Percentiles rank a stretch among this genome's conserved stretches.
These are phyloP conservation scores for Caenorhabditis sp. DNA, from an alignment of 2,888 invertebrate genomes.

Conservation along the genomic window DNA sequence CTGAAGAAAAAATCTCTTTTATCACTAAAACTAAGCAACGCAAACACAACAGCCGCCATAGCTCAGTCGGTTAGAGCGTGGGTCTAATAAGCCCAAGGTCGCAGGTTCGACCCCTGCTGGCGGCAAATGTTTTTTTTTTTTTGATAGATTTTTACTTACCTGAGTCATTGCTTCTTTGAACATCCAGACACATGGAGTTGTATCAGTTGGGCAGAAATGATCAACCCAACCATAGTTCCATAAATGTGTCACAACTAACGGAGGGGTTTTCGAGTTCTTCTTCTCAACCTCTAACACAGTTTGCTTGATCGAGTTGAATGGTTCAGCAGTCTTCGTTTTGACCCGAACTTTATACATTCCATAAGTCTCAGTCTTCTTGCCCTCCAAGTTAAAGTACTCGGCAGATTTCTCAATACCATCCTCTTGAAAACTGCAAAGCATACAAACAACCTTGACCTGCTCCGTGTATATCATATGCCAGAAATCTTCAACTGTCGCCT, in stretches of 20 bases:
- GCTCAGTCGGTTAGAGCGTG: conserved; percentile 70
- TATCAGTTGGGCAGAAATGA: conserved; percentile 6
- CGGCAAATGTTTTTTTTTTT: conserved; percentile 51
- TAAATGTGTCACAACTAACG: not conserved
- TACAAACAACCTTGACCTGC: not conserved
- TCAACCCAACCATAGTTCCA: conserved; percentile 6
- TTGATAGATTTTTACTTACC: not conserved
- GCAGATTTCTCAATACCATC: not conserved
- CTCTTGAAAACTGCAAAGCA: conserved; percentile 2
- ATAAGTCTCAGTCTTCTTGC: not conserved
- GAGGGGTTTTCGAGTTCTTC: not conserved
- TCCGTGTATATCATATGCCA: conserved; percentile 5
- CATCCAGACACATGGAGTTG: not conserved
- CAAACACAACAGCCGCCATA: conserved; percentile 42
- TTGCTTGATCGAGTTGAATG: not conserved
- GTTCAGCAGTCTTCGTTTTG: not conserved
- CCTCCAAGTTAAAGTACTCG: conserved; percentile 7
- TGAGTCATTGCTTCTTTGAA: not conserved
- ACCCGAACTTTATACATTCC: not conserved
- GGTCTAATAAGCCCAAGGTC: conserved; percentile 71
- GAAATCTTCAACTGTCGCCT: conserved; percentile 3
- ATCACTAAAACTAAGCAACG: too few species aligned
- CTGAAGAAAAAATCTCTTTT: not conserved
- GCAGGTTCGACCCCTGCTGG: conserved; percentile 70
- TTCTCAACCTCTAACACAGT: conserved; percentile 1